phyloP scores from a whole-genome alignment of 2,113 vertebrate genomes.

The Glareola pratincola region DNA sequence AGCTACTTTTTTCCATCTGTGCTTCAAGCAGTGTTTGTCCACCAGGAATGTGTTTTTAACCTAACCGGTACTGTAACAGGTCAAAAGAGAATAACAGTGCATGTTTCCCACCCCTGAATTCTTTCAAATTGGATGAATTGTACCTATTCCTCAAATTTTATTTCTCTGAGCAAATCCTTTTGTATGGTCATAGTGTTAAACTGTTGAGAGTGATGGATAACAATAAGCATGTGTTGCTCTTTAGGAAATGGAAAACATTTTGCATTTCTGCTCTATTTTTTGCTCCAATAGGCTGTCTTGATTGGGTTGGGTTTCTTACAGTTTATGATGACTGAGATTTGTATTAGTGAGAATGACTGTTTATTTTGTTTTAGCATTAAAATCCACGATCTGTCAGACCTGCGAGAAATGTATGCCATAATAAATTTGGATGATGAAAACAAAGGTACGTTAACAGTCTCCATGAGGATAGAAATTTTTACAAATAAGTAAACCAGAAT shows the following conservation, averaged over 20 bases:
- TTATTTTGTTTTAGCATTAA: slow-evolving; percentile 84
- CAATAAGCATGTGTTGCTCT: background rate
- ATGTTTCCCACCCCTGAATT: background rate
- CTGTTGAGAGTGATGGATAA: background rate
- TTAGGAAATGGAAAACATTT: background rate
- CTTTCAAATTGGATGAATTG: background rate
- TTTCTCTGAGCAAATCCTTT: background rate
- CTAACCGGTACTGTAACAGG: background rate
- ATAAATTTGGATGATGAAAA: slow-evolving; percentile 94
- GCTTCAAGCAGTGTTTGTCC: background rate
- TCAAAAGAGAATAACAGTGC: background rate
- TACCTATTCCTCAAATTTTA: background rate
- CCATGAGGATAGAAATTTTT: background rate
- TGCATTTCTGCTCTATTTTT: background rate
- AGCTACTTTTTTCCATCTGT: background rate
- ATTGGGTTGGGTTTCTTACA: background rate
- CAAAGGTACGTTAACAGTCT: slow-evolving; percentile 82
- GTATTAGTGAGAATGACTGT: background rate
- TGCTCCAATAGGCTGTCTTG: background rate
- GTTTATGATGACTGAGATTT: background rate
- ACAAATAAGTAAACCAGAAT: background rate
- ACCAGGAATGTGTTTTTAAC: background rate
- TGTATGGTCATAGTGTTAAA: background rate
- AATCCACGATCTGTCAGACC: slow-evolving; percentile 92
- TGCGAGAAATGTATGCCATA: slow-evolving; percentile 92